A percentile compares a stretch with the other conserved stretches of the same genome.
Evolutionary conservation across 1,140 invertebrate species (phyloP).

Genomic region (Heterodera carotae): DNA sequence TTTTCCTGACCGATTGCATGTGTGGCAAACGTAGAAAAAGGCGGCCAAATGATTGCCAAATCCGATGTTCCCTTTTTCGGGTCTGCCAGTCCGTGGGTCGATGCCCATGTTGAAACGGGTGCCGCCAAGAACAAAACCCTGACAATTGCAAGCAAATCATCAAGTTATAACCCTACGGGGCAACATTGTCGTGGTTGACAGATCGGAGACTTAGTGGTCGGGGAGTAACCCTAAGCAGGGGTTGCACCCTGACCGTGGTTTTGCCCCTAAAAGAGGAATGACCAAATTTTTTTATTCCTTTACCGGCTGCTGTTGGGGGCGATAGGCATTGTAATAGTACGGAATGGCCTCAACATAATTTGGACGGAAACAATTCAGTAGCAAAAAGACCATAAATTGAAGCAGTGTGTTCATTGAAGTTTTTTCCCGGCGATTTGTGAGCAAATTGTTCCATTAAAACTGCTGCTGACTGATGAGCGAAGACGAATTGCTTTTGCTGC

Average conservation of each 20-base stretch:
- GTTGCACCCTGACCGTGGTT: too few species aligned
- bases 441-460: too few species aligned
- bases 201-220: too few species aligned
- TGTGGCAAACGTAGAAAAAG: conserved; percentile 30
- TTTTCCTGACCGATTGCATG: conserved; percentile 25
- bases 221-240: too few species aligned
- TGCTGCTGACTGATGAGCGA: too few species aligned
- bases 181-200: too few species aligned
- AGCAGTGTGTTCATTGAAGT: too few species aligned
- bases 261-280: too few species aligned
- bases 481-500: too few species aligned
- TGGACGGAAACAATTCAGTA: not conserved
- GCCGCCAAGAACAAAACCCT: conserved; percentile 11
- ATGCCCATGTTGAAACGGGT: conserved; percentile 22
- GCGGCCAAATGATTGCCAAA: conserved; percentile 27
- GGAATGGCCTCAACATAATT: not conserved
- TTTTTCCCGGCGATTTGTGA: too few species aligned
- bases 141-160: not conserved
- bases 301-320: not conserved
- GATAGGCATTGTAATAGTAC: not conserved
- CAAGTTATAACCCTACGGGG: too few species aligned
- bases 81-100: not conserved
- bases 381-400: not conserved
- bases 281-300: not conserved
- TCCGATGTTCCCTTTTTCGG: conserved; percentile 30